These are phyloP conservation scores for Oligia fasciuncula DNA, from an alignment of 2,888 invertebrate species.

Conservation along the genomic window DNA sequence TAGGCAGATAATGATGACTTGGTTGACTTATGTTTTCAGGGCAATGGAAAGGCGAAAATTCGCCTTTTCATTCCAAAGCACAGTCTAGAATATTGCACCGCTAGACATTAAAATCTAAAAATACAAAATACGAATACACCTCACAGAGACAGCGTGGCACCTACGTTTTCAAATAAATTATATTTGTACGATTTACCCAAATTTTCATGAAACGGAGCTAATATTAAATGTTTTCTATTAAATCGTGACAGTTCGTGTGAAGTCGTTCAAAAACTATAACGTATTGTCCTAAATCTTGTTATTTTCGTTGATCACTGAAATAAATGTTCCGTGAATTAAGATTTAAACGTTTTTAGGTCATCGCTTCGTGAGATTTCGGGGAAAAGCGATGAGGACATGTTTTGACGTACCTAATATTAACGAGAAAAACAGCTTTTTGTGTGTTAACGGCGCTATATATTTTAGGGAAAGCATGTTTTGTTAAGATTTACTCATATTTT, in stretches of 20 bases:
- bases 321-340: slow-evolving; percentile 47
- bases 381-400: slow-evolving; percentile 45
- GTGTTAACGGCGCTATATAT: slow-evolving; percentile 28
- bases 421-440: slow-evolving; percentile 47
- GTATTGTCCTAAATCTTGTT: slow-evolving; percentile 34
- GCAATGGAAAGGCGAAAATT: no score
- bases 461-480: slow-evolving; percentile 33
- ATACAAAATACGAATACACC: slow-evolving; percentile 4
- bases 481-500: slow-evolving; percentile 44
- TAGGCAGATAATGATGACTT: neutral
- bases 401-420: slow-evolving; percentile 45
- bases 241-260: slow-evolving; percentile 33
- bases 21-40: neutral
- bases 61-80: neutral
- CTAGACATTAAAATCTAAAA: neutral
- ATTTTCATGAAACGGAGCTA: neutral
- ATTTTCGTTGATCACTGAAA: slow-evolving; percentile 39
- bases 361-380: slow-evolving; percentile 48
- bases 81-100: slow-evolving; percentile 1
- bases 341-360: slow-evolving; percentile 59
- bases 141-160: slow-evolving; percentile 50
- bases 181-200: slow-evolving; percentile 41
- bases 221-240: slow-evolving; percentile 20
- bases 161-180: slow-evolving; percentile 51
- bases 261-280: slow-evolving; percentile 30